Conservation (phyloP, 2,113 vertebrate species). For the Gopherus flavomarginatus region DNA sequence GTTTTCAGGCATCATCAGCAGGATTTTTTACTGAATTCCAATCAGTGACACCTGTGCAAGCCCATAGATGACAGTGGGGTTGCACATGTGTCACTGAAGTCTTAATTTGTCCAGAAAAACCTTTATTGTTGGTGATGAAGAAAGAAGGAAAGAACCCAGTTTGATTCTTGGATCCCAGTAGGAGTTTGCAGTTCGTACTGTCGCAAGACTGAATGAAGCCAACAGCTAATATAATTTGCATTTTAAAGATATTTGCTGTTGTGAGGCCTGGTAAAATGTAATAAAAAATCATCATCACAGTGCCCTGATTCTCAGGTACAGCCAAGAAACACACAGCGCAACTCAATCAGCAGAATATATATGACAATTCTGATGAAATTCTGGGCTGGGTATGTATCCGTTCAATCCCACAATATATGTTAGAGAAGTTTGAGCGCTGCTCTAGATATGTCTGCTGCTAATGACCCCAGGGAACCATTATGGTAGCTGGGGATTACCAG, state of each 20-base stretch:
- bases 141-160: neutral
- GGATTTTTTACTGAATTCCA: neutral
- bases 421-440: neutral
- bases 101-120: neutral
- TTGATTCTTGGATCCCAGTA: neutral
- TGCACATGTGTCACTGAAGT: neutral
- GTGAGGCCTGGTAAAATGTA: neutral
- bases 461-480: neutral
- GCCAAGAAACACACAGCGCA: neutral
- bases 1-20: neutral
- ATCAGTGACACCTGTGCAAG: neutral
- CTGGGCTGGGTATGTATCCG: neutral
- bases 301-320: neutral
- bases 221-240: neutral
- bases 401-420: neutral
- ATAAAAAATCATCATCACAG: neutral
- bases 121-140: neutral
- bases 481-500: neutral
- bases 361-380: neutral
- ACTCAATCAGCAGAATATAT: neutral
- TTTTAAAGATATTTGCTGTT: neutral
- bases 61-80: neutral
- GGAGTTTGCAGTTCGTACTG: neutral
- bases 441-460: neutral
- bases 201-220: neutral